Evolutionary conservation across 2,888 invertebrate species (phyloP).

Genomic region (Drosophila pseudotakahashii): DNA sequence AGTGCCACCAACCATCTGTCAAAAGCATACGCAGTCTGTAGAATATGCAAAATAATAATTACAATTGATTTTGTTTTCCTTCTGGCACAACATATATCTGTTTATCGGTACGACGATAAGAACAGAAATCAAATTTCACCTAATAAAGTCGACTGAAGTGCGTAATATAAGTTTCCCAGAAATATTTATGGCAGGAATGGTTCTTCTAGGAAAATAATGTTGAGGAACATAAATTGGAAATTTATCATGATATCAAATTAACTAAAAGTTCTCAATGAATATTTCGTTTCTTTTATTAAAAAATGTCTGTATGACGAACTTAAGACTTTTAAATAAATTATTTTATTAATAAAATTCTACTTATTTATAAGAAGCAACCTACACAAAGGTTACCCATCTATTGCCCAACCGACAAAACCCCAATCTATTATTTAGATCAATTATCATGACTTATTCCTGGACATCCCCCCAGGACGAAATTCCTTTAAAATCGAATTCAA

Average conservation of each 20-base stretch:
- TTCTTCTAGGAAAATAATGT: background rate
- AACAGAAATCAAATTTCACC: background rate
- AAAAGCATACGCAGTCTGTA: background rate
- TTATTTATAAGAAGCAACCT: no score
- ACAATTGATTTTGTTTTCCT: constrained; percentile 15
- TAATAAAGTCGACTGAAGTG: background rate
- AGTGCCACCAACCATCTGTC: constrained; percentile 9
- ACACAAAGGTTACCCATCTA: background rate
- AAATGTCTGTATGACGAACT: no score
- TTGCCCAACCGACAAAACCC: background rate
- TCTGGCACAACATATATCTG: background rate
- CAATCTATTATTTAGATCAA: constrained; percentile 18
- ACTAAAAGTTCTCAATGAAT: no score
- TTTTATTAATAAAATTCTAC: no score
- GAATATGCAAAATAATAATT: constrained; percentile 32
- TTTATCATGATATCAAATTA: background rate
- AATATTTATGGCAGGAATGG: background rate
- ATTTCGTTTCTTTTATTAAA: no score
- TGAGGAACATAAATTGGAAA: background rate
- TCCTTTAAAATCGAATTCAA: constrained; percentile 42
- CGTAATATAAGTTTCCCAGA: background rate
- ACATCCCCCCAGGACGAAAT: background rate
- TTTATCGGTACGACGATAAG: constrained; percentile 16
- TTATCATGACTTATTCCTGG: constrained; percentile 12
- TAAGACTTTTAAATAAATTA: no score